A percentile compares a stretch with the other conserved stretches of the same genome.
phyloP scores from a whole-genome alignment of 37 sponge, comb jelly and placozoan genomes.

The Bolinopsis microptera region DNA sequence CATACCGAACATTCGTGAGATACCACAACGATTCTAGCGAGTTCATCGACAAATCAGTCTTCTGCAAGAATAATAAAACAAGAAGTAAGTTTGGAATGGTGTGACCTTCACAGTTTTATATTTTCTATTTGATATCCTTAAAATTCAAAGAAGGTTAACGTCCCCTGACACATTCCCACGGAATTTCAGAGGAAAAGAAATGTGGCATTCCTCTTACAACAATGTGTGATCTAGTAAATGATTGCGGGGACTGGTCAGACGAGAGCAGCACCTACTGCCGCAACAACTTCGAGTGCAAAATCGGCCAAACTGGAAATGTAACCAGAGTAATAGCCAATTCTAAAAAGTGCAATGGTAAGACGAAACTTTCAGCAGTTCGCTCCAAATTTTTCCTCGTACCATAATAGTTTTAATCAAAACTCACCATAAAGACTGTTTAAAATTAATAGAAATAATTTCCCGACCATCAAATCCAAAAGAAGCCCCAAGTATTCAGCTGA shows the following conservation, averaged over 20 bases:
- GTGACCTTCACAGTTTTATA: too few species aligned
- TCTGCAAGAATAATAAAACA: neutral
- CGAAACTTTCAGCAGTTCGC: too few species aligned
- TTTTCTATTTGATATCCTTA: too few species aligned
- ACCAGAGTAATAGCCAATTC: neutral
- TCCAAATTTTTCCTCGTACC: too few species aligned
- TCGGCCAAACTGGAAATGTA: neutral
- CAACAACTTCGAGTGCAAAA: slow-evolving; percentile 30
- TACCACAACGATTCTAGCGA: neutral
- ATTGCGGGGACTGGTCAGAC: slow-evolving; percentile 58
- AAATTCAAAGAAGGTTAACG: too few species aligned
- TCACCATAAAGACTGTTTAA: too few species aligned
- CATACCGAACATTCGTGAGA: neutral
- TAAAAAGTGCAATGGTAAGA: slow-evolving; percentile 8
- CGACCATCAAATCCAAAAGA: too few species aligned
- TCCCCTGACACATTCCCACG: neutral
- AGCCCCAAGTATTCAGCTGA: too few species aligned
- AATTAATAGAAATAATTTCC: too few species aligned
- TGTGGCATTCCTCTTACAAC: neutral
- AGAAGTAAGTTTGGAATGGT: neutral
- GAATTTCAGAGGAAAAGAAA: neutral
- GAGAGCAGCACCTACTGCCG: neutral
- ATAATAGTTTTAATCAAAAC: too few species aligned
- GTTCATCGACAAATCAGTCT: slow-evolving; percentile 5
- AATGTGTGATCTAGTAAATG: slow-evolving; percentile 39